Conservation (phyloP, 2,113 vertebrate species). For the Callorhinus ursinus region DNA sequence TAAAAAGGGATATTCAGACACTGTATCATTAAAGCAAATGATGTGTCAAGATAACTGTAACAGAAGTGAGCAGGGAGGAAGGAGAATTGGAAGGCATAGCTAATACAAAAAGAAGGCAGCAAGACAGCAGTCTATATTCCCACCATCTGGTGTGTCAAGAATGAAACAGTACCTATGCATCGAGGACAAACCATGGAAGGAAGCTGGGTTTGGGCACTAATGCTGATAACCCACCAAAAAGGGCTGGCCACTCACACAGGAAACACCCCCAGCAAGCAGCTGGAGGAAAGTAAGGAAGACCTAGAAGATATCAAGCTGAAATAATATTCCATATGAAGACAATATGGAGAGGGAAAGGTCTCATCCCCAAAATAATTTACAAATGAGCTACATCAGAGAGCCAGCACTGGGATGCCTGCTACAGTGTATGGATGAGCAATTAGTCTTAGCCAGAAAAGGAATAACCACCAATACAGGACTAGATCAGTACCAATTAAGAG, state of each 20-base stretch:
- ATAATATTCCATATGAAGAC: neutral
- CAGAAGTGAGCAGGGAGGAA: neutral
- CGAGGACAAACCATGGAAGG: neutral
- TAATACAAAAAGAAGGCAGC: constrained; percentile 33
- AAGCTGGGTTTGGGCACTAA: neutral
- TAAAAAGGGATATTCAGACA: neutral
- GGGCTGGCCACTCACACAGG: neutral
- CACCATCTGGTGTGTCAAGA: neutral
- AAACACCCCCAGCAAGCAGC: neutral
- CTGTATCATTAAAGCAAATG: neutral
- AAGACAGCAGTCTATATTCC: neutral
- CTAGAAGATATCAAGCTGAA: neutral
- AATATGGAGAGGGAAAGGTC: neutral
- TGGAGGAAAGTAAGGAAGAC: neutral
- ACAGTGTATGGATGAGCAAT: neutral
- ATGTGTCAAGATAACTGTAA: neutral
- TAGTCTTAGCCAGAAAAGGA: constrained; percentile 31
- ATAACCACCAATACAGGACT: neutral
- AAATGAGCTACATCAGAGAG: neutral
- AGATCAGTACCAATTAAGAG: neutral
- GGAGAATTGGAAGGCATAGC: neutral
- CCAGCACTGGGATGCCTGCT: neutral
- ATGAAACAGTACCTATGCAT: neutral
- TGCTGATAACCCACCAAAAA: neutral
- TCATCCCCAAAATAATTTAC: constrained; percentile 26